A percentile compares a stretch with the other conserved stretches of the same genome.
Evolutionary conservation across 2,888 invertebrate species (phyloP).

Genomic region (Meteorus colon): DNA sequence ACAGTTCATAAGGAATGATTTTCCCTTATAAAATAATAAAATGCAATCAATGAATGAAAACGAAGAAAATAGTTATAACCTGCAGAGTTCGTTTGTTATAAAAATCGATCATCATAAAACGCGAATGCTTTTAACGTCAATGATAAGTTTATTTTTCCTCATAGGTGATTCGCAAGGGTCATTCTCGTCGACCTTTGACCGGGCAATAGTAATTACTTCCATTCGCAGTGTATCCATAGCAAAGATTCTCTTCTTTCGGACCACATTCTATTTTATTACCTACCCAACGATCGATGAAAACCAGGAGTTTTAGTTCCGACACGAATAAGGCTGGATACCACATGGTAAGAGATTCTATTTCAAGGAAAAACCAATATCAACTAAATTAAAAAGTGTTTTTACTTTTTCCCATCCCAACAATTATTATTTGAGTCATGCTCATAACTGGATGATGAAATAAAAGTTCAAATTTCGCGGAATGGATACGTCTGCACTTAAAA

Average conservation of each 20-base stretch:
- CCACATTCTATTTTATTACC: neutral
- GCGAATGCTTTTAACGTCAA: constrained; percentile 63
- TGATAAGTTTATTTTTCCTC: constrained; percentile 66
- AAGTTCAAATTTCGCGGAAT: neutral
- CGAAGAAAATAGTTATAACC: too few species aligned
- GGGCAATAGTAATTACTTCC: constrained; percentile 59
- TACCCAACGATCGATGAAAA: constrained; percentile 52
- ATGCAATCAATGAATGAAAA: too few species aligned
- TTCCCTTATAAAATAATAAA: too few species aligned
- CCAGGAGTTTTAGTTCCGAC: constrained; percentile 61
- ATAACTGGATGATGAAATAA: neutral
- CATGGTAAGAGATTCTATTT: constrained; percentile 53
- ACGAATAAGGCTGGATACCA: constrained; percentile 62
- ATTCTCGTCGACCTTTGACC: constrained; percentile 59
- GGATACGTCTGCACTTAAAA: too few species aligned
- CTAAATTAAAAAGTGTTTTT: neutral
- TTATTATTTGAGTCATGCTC: constrained; percentile 18
- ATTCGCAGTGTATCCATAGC: constrained; percentile 40
- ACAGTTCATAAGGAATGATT: too few species aligned
- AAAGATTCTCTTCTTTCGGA: constrained; percentile 32
- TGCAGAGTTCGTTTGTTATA: constrained; percentile 19
- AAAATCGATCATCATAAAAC: constrained; percentile 66
- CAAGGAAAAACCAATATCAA: constrained; percentile 1
- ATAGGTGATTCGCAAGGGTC: constrained; percentile 43
- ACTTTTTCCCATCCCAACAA: neutral